Conservation (phyloP, 2,888 invertebrate genomes). For the Meghimatium bilineatum region DNA sequence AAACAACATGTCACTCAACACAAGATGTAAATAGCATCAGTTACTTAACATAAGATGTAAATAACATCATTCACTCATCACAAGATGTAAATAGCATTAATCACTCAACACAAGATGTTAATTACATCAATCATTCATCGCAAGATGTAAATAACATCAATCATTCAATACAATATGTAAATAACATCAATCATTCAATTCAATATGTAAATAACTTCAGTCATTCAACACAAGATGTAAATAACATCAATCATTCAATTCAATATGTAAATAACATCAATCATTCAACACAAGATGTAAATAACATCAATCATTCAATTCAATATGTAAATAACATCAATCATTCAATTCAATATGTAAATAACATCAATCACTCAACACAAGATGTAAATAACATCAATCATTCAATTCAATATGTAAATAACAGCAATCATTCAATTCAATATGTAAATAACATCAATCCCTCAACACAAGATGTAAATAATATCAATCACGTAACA, state of each 20-base stretch:
- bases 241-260: not conserved
- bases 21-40: no score
- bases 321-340: not conserved
- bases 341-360: not conserved
- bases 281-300: not conserved
- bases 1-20: not conserved
- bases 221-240: not conserved
- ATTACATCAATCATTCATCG: not conserved
- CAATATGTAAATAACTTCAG: not conserved
- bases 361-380: not conserved
- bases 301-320: not conserved
- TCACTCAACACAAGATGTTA: not conserved
- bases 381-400: not conserved
- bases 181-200: not conserved
- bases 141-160: not conserved
- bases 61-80: not conserved
- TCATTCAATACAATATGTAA: not conserved
- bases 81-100: not conserved
- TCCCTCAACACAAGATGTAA: not conserved
- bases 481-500: not conserved
- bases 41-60: not conserved
- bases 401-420: not conserved
- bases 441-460: not conserved
- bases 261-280: not conserved
- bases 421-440: not conserved